Evolutionary conservation across 23 tunicate species (phyloP), one percentile per base, ranked within the genome.

Genomic region (Halocynthia roretzi): DNA sequence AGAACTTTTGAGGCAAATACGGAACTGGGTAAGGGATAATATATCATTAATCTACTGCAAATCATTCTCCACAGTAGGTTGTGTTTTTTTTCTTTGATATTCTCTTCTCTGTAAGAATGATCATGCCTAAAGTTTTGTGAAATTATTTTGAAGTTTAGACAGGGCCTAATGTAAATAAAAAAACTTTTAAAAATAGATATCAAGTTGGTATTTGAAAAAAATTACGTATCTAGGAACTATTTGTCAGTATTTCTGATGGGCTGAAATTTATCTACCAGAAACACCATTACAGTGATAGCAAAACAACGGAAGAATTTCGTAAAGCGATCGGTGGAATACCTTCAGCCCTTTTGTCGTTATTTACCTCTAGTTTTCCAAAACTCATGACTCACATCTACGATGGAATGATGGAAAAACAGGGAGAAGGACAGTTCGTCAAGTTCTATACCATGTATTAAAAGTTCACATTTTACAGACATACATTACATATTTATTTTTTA

Each of bases 1-100:
- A 11, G 78, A 74, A 19, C 63, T 74, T 8, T 50, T 74, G 10
- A 52, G 78, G 19, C 6, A 74, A 74, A 74, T 74, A 12, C 14
- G 78, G 56, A 74, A 74, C 64, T 74, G 78, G 78, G 78, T 74
- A 74, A n/a, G 11, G 56, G 5, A 54, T 74, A 8, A 71, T 17
- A 21, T 31, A 12, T 67, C 21, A 4, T 19, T 4, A 10, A 12
- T 67, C 18, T 67, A n/a, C 44, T 31, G 44, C 44, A 31, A 31
- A 31, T 31, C 44, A 31, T 31, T 31, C 44, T 31, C 44, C 44
- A 31, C 44, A 31, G 44, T 4, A 31, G 44, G 44, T 31, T 31
- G 44, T 31, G 44, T 1, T 31, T 31, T 0, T 31, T 31, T 31
- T 31, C 44, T 31, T 31, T 31, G 44, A 31, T 31, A 31, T 31